Conservation (phyloP, 1,140 invertebrate genomes). For the Eurosta solidaginis region DNA sequence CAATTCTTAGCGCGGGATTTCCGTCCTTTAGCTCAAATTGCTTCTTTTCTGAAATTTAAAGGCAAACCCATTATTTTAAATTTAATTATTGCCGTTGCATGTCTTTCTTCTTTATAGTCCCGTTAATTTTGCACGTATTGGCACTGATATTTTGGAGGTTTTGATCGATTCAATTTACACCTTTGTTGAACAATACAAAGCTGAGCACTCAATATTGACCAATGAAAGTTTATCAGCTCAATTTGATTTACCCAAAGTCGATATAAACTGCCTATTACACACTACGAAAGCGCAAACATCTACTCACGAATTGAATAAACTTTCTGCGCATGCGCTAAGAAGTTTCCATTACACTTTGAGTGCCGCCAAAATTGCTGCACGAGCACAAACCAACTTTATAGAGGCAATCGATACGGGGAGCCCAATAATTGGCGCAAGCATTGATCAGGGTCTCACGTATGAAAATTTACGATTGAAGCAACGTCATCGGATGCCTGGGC, state of each 20-base stretch:
- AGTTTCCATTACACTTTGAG: constrained; percentile 54
- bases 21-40: too few species aligned
- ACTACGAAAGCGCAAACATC: neutral
- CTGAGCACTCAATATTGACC: constrained; percentile 42
- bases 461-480: constrained; percentile 47
- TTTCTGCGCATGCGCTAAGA: constrained; percentile 46
- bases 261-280: constrained; percentile 42
- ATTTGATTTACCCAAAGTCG: constrained; percentile 47
- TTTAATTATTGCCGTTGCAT: constrained; percentile 1
- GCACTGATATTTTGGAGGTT: constrained; percentile 51
- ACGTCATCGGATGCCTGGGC: constrained; percentile 45
- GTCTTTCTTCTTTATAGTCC: constrained; percentile 38
- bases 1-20: too few species aligned
- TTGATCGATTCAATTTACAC: constrained; percentile 49
- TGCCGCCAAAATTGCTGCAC: constrained; percentile 48
- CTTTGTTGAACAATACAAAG: constrained; percentile 54
- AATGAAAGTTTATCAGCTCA: constrained; percentile 37
- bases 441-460: constrained; percentile 50
- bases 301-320: constrained; percentile 42
- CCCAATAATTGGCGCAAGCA: constrained; percentile 49
- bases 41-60: neutral
- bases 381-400: constrained; percentile 48
- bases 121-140: constrained; percentile 57
- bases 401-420: constrained; percentile 48
- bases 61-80: neutral